phyloP scores from a whole-genome alignment of 2,113 vertebrate species.

The Semnornis frantzii region DNA sequence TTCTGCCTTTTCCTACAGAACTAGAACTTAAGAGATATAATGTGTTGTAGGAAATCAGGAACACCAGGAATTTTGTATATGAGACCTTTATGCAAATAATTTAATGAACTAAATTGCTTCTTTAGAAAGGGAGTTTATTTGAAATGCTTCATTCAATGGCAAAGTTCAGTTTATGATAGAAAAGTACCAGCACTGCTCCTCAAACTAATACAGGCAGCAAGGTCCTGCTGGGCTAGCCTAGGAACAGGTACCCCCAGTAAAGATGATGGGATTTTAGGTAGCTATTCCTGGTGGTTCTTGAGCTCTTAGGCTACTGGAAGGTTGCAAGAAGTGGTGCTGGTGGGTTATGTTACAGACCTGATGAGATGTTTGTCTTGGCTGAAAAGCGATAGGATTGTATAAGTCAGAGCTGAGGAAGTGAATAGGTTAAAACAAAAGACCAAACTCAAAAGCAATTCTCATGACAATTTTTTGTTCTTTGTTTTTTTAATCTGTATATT shows the following conservation, averaged over 20 bases:
- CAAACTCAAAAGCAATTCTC: not conserved
- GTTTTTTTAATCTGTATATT: not conserved
- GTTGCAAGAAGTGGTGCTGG: not conserved
- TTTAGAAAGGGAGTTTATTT: not conserved
- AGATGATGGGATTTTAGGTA: not conserved
- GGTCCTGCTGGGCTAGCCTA: not conserved
- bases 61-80: not conserved
- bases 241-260: not conserved
- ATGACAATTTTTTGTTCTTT: not conserved
- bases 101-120: not conserved
- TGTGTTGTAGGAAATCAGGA: not conserved
- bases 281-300: not conserved
- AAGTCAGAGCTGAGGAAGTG: not conserved
- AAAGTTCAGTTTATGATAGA: not conserved
- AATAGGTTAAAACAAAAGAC: not conserved
- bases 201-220: not conserved
- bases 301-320: not conserved
- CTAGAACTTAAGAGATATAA: not conserved
- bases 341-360: not conserved
- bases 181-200: not conserved
- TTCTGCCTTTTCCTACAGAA: not conserved
- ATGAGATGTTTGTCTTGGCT: not conserved
- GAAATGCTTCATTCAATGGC: not conserved
- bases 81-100: not conserved
- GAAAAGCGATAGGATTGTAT: not conserved